Evolutionary conservation across 2,797 vertebrate genomes (phyloP).

Genomic region (Apogon hyalosoma): DNA sequence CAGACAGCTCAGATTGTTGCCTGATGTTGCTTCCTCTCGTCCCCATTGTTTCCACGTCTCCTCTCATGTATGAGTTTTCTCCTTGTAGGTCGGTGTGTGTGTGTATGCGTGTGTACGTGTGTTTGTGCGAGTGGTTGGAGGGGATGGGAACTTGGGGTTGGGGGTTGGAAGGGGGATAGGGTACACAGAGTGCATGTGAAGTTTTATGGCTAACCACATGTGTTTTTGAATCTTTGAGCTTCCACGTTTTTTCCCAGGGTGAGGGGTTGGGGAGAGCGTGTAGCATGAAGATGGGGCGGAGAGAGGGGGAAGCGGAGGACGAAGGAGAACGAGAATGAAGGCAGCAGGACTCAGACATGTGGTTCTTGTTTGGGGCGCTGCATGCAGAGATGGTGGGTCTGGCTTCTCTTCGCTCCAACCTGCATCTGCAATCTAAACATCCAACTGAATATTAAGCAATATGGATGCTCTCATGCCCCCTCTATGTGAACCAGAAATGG

Average conservation of each 20-base stretch:
- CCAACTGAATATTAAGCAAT: conserved; percentile 77
- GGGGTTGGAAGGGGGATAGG: conserved; percentile 39
- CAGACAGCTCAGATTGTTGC: conserved; percentile 74
- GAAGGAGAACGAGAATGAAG: conserved; percentile 49
- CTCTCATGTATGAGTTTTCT: conserved; percentile 63
- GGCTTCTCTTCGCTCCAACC: conserved; percentile 73
- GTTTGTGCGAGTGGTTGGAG: conserved; percentile 40
- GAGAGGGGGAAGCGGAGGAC: conserved; percentile 55
- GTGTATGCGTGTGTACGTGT: conserved; percentile 33
- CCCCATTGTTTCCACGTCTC: conserved; percentile 73
- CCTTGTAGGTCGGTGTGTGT: conserved; percentile 52
- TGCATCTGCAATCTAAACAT: conserved; percentile 79
- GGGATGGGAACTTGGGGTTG: conserved; percentile 31
- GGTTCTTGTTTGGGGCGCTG: conserved; percentile 83
- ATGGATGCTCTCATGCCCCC: conserved; percentile 61
- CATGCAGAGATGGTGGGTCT: conserved; percentile 70
- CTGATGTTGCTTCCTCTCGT: conserved; percentile 72
- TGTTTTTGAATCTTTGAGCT: conserved; percentile 80
- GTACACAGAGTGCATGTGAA: conserved; percentile 78
- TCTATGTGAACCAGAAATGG: conserved; percentile 56
- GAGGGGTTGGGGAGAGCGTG: conserved; percentile 60
- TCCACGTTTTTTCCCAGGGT: conserved; percentile 76
- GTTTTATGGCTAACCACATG: conserved; percentile 85
- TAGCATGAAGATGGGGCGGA: conserved; percentile 61
- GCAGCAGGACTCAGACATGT: conserved; percentile 70